A percentile compares a stretch with the other conserved stretches of the same genome.
These are phyloP conservation scores for Seladonia tumulorum DNA, from an alignment of 2,888 invertebrate species.

Conservation along the genomic window DNA sequence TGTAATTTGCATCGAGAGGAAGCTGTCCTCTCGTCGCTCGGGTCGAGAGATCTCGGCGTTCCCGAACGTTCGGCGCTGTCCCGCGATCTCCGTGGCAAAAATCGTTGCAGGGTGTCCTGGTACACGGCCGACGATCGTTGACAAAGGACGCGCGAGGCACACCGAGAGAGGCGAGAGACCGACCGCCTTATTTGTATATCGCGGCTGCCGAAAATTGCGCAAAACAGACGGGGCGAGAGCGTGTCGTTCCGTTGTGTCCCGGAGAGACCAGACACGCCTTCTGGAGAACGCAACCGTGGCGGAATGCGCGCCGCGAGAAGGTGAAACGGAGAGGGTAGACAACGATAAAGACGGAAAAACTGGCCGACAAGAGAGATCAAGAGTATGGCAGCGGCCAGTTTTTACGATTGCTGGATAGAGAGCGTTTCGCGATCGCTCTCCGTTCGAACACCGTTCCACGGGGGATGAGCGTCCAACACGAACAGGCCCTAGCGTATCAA, in stretches of 20 bases:
- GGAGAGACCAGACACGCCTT: conserved; percentile 56
- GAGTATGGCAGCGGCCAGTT: conserved; percentile 59
- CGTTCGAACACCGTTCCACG: neutral
- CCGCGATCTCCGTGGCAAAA: neutral
- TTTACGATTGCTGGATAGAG: conserved; percentile 43
- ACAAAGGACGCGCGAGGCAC: neutral
- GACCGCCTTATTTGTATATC: conserved; percentile 9
- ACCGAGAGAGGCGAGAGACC: neutral
- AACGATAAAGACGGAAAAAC: conserved; percentile 42
- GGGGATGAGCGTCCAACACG: neutral
- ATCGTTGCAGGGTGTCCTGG: neutral
- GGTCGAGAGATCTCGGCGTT: conserved; percentile 7
- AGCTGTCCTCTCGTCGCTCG: conserved; percentile 26
- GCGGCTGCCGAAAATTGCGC: conserved; percentile 23
- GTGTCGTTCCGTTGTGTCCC: conserved; percentile 14
- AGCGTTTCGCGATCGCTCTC: conserved; percentile 52
- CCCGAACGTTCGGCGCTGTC: neutral
- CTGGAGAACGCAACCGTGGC: conserved; percentile 56
- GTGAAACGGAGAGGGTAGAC: conserved; percentile 36
- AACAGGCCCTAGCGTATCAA: neutral
- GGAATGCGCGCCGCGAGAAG: conserved; percentile 53
- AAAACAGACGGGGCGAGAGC: conserved; percentile 22
- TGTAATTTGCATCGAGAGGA: conserved; percentile 55
- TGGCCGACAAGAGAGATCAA: conserved; percentile 31
- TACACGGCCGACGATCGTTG: neutral